Evolutionary conservation across 2,113 vertebrate genomes (phyloP), one percentile per base, ranked within the genome.

Genomic region (Columba janthina): DNA sequence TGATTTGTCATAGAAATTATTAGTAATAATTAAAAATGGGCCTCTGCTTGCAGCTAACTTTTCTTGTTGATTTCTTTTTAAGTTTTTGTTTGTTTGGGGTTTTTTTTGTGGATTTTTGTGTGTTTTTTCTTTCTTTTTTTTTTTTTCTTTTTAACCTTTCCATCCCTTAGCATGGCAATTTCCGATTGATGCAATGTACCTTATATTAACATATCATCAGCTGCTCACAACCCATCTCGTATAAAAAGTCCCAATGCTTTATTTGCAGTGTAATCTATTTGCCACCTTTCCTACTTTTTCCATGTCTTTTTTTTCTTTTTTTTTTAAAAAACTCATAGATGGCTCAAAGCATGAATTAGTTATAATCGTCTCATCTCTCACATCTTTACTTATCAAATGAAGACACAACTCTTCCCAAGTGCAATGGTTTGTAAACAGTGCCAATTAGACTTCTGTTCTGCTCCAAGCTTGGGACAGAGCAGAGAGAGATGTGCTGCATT

Each of bases 381-480:
- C 94, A 77, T 96, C 89, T 96, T 89, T 85, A 80, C 94, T 91
- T 97, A 92, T 89, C 94, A 86, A 94, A 51, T 29, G 32, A 61
- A 76, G 20, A 24, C 88, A 84, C 56, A 40, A 50, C 53, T 58
- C 80, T 77, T 90, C 94, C 86, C 87, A 58, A 96, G 87, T 93
- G 93, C 89, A 93, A 86, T 65, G 60, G 62, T 95, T 96, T 94
- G 88, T 86, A 94, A 96, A 93, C 77, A 71, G 34, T 67, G 71
- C 77, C 94, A 97, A 95, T 97, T 93, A 96, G 44, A 61, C 36
- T 79, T 53, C 18, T 91, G 20, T 13, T 91, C 74, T 66, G 57
- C 88, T 94, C 81, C 71, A 61, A 96, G 79, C 60, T 76, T 85
- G 80, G 95, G 95, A 82, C 85, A 48, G 69, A 88, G 66, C 31